phyloP scores from a whole-genome alignment of 1,140 invertebrate species.

The Zaprionus africanus region DNA sequence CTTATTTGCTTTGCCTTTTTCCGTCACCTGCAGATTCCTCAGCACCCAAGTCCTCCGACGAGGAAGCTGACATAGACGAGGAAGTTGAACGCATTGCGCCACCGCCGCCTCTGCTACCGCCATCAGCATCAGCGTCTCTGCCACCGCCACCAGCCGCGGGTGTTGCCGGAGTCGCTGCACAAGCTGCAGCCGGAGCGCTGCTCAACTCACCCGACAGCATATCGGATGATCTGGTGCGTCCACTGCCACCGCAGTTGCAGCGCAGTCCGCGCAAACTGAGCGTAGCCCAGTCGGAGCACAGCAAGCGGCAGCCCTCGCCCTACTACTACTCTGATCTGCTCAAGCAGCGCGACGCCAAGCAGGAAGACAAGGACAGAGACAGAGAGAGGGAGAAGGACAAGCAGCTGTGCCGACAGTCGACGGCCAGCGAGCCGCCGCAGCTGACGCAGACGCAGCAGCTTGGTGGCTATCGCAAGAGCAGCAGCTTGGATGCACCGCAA shows the following conservation, averaged over 20 bases:
- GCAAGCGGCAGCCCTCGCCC: conserved; percentile 89
- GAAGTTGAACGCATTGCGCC: conserved; percentile 54
- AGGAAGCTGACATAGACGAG: conserved; percentile 78
- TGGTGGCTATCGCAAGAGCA: conserved; percentile 86
- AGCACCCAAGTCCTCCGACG: conserved; percentile 82
- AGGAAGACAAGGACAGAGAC: conserved; percentile 16
- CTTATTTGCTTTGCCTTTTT: not conserved
- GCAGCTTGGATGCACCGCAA: conserved; percentile 88
- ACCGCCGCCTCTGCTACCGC: conserved; percentile 34
- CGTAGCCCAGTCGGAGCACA: conserved; percentile 59
- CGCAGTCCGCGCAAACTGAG: conserved; percentile 78
- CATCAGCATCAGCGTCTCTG: conserved; percentile 51
- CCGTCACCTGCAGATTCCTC: conserved; percentile 65
- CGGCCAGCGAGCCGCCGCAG: conserved; percentile 78
- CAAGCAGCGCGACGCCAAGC: conserved; percentile 84
- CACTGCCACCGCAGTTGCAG: conserved; percentile 74
- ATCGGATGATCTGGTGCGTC: conserved; percentile 84
- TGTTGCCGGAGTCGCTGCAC: not conserved
- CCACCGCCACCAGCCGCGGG: not conserved
- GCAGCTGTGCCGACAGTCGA: conserved; percentile 73
- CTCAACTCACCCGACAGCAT: conserved; percentile 86
- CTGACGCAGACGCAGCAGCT: conserved; percentile 50
- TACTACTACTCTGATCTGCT: conserved; percentile 92
- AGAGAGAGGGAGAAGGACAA: conserved; percentile 15
- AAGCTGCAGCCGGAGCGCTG: conserved; percentile 34